Evolutionary conservation across 2,113 vertebrate species (phyloP).

Genomic region (Mastomys natalensis): DNA sequence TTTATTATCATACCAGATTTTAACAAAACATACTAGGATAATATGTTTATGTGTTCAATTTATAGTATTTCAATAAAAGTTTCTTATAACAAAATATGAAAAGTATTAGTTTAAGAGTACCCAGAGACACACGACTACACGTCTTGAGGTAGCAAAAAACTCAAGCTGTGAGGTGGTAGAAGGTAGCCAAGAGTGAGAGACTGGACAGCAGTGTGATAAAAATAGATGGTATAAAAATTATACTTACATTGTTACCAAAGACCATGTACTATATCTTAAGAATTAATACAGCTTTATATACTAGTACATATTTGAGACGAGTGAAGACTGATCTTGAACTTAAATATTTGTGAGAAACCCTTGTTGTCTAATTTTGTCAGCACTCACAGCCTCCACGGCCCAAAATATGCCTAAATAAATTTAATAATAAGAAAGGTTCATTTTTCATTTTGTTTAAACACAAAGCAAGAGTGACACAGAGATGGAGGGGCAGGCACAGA

Average conservation of each 20-base stretch:
- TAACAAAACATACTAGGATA: background rate
- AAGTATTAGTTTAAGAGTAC: background rate
- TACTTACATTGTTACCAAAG: background rate
- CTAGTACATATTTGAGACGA: background rate
- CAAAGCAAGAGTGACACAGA: background rate
- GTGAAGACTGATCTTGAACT: background rate
- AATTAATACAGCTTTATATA: background rate
- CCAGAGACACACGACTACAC: background rate
- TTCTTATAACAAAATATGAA: background rate
- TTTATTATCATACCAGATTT: background rate
- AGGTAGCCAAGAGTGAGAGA: background rate
- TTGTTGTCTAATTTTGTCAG: background rate
- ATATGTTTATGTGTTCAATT: background rate
- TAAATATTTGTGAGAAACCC: background rate
- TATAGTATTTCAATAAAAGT: background rate
- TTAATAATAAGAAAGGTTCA: background rate
- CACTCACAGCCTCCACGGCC: rapidly evolving
- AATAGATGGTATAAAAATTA: background rate
- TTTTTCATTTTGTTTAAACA: background rate
- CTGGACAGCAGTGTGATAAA: background rate
- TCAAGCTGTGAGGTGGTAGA: background rate
- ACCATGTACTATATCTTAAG: background rate
- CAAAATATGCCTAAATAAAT: background rate
- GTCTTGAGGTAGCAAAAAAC: background rate
- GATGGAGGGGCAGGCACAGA: background rate